Conservation (phyloP, 2,888 invertebrate genomes). For the Cinara cedri region DNA sequence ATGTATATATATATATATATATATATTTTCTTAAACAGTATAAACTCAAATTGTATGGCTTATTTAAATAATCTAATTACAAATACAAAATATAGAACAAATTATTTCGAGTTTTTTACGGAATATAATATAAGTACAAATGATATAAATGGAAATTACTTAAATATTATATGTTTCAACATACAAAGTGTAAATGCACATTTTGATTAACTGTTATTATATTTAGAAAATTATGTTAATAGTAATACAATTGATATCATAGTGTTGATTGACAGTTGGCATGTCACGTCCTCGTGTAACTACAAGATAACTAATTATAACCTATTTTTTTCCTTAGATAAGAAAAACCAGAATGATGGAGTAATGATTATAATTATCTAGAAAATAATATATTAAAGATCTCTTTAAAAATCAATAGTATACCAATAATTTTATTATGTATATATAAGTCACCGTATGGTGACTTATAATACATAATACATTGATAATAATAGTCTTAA, state of each 20-base stretch:
- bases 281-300: background rate
- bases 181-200: slow-evolving; percentile 5
- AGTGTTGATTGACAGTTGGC: background rate
- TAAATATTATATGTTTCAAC: slow-evolving; percentile 20
- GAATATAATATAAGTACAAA: background rate
- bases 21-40: too few species aligned
- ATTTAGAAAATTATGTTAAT: background rate
- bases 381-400: background rate
- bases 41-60: too few species aligned
- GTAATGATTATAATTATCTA: background rate
- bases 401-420: background rate
- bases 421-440: background rate
- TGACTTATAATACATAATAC: too few species aligned
- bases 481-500: too few species aligned
- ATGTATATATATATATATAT: too few species aligned
- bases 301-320: background rate
- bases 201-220: background rate
- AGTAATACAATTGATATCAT: background rate
- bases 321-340: too few species aligned
- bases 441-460: background rate
- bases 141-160: background rate
- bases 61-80: background rate
- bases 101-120: slow-evolving; percentile 10
- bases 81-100: background rate
- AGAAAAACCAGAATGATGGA: slow-evolving; percentile 11